Percentiles rank a stretch among this genome's conserved stretches.
phyloP scores from a whole-genome alignment of 2,797 vertebrate genomes.

The Fratercula arctica region DNA sequence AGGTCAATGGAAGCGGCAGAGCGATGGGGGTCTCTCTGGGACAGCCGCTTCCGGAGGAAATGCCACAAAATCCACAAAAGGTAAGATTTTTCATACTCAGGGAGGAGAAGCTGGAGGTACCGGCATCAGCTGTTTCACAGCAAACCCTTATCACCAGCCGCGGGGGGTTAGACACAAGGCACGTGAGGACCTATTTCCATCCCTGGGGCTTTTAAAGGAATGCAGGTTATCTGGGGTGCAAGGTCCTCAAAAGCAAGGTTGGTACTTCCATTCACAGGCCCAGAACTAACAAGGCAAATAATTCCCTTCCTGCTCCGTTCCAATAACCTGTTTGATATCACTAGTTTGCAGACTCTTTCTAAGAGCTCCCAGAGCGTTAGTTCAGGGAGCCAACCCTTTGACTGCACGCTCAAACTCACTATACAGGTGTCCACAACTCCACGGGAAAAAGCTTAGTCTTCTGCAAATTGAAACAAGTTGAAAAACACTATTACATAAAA shows the following conservation, averaged over 20 bases:
- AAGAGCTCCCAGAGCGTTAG: background rate
- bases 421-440: background rate
- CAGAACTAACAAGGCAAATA: background rate
- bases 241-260: background rate
- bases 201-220: background rate
- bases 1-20: background rate
- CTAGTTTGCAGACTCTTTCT: background rate
- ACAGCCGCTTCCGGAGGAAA: background rate
- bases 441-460: background rate
- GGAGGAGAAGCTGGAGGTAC: background rate
- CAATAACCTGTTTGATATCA: background rate
- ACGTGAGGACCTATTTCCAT: background rate
- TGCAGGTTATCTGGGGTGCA: background rate
- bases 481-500: slow-evolving; percentile 9
- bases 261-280: background rate
- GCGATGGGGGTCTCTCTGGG: background rate
- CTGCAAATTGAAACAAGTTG: slow-evolving; percentile 7
- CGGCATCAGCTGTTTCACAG: background rate
- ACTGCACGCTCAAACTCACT: background rate
- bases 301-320: background rate
- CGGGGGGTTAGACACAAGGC: background rate
- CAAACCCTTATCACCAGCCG: background rate
- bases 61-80: background rate
- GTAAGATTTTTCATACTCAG: background rate
- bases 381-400: background rate